phyloP scores from a whole-genome alignment of 35 echinoderm and acorn worm species.

The Eucidaris tribuloides region DNA sequence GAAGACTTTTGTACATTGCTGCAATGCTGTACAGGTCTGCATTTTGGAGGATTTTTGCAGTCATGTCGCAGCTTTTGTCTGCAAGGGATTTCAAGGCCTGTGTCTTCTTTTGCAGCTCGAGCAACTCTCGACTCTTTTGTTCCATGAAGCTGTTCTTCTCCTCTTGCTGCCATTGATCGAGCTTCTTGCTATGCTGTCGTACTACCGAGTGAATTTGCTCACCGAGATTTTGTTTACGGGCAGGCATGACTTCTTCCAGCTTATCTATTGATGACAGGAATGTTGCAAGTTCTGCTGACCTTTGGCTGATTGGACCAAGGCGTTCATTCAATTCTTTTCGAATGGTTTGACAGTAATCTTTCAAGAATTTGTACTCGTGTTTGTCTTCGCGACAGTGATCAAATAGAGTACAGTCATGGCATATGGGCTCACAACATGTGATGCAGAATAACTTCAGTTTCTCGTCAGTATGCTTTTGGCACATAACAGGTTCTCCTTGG shows the following conservation, averaged over 20 bases:
- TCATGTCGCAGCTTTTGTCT: neutral
- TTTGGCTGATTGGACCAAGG: neutral
- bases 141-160: neutral
- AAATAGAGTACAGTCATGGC: neutral
- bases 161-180: neutral
- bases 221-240: neutral
- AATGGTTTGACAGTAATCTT: neutral
- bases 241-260: neutral
- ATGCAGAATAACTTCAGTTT: neutral
- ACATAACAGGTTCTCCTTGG: neutral
- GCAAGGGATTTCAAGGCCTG: neutral
- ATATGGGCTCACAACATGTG: neutral
- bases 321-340: neutral
- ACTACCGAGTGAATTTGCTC: neutral
- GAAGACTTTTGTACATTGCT: neutral
- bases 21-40: neutral
- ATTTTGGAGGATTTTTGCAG: neutral
- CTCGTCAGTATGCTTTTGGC: neutral
- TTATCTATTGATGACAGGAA: neutral
- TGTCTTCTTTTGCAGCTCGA: neutral
- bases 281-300: neutral
- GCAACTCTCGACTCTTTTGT: neutral
- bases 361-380: neutral
- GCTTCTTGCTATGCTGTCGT: neutral
- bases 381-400: neutral